phyloP scores from a whole-genome alignment of 2,888 invertebrate genomes.

The Meteorus cinctellus region DNA sequence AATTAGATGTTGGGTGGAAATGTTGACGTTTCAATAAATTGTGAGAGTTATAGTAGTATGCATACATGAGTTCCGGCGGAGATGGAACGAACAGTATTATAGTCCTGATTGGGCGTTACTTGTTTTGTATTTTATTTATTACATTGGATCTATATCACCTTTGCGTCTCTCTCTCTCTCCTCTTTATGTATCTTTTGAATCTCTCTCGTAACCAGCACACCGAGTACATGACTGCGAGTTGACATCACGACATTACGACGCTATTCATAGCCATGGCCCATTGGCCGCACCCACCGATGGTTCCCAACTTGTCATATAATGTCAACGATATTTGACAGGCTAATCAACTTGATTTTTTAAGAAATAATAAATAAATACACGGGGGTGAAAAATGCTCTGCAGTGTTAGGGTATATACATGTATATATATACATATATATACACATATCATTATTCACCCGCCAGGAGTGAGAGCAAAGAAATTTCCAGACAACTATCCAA shows the following conservation, averaged over 20 bases:
- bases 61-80: too few relatives aligned
- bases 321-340: neutral
- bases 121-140: neutral
- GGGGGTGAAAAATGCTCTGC: neutral
- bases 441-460: too few relatives aligned
- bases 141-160: neutral
- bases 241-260: conserved; percentile 49
- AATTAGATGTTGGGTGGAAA: too few relatives aligned
- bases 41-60: too few relatives aligned
- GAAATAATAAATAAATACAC: neutral
- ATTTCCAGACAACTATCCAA: too few relatives aligned
- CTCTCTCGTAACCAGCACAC: neutral
- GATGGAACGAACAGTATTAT: neutral
- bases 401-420: too few relatives aligned
- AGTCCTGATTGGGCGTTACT: neutral
- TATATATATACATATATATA: too few relatives aligned
- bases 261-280: conserved; percentile 59
- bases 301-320: conserved; percentile 37
- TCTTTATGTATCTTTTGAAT: neutral
- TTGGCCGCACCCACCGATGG: conserved; percentile 59
- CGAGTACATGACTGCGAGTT: conserved; percentile 32
- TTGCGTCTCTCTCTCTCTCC: neutral
- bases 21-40: too few relatives aligned
- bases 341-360: neutral
- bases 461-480: too few relatives aligned